phyloP scores from a whole-genome alignment of 1,140 invertebrate genomes.

The Lepidurus apus region DNA sequence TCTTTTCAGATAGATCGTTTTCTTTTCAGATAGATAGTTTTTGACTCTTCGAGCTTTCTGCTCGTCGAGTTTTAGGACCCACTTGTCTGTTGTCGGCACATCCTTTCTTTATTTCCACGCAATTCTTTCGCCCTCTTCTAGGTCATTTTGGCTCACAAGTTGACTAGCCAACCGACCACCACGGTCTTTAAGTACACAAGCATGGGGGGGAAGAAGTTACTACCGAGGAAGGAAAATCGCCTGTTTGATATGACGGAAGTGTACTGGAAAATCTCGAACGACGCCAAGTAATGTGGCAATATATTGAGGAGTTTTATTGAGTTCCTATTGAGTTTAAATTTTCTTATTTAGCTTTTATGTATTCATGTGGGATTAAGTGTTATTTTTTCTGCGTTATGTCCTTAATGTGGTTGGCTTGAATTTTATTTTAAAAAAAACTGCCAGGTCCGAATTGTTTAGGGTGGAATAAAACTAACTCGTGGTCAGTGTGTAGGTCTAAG shows the following conservation, averaged over 20 bases:
- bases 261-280: not conserved
- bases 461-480: too few species aligned
- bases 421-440: too few species aligned
- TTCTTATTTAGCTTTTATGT: too few species aligned
- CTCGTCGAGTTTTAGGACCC: not conserved
- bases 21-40: not conserved
- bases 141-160: not conserved
- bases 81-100: conserved; percentile 14
- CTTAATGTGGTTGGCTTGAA: too few species aligned
- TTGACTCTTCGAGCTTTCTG: not conserved
- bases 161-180: not conserved
- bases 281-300: too few species aligned
- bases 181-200: not conserved
- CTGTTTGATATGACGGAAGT: not conserved
- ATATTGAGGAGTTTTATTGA: too few species aligned
- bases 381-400: too few species aligned
- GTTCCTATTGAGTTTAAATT: too few species aligned
- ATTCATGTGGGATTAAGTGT: too few species aligned
- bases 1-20: not conserved
- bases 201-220: not conserved
- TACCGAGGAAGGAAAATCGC: not conserved
- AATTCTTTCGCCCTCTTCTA: not conserved
- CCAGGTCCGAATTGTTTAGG: too few species aligned
- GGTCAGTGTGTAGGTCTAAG: too few species aligned
- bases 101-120: not conserved